phyloP scores from a whole-genome alignment of 2,113 vertebrate species.

The Podarcis cretensis region DNA sequence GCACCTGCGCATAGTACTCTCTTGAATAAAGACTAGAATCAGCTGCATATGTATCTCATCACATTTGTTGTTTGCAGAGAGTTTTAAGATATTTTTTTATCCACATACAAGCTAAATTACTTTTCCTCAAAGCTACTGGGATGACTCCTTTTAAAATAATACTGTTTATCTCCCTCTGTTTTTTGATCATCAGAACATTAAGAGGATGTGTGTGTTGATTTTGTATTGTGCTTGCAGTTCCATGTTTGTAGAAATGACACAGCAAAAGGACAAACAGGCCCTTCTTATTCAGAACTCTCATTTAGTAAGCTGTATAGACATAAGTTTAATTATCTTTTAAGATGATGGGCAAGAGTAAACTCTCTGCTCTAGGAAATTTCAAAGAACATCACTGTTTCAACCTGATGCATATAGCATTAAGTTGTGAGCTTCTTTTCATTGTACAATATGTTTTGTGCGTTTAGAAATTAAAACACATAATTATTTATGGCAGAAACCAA shows the following conservation, averaged over 20 bases:
- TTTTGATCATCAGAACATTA: neutral
- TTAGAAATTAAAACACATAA: constrained; percentile 45
- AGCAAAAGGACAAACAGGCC: neutral
- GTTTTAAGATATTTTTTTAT: neutral
- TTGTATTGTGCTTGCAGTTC: neutral
- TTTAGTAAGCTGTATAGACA: neutral
- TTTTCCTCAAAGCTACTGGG: neutral
- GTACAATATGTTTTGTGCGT: constrained; percentile 14
- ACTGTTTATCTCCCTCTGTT: neutral
- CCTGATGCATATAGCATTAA: constrained; percentile 26
- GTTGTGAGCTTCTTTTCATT: constrained; percentile 2
- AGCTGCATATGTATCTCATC: neutral
- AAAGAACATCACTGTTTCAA: constrained; percentile 10
- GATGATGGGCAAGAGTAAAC: neutral
- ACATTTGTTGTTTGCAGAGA: neutral
- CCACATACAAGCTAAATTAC: neutral
- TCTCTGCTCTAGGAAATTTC: neutral
- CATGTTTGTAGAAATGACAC: neutral
- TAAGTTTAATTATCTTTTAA: neutral
- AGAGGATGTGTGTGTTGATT: neutral
- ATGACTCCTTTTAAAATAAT: neutral
- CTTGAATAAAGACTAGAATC: neutral
- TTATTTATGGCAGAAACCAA: constrained; percentile 86
- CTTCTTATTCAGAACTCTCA: constrained; percentile 4
- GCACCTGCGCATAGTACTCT: neutral